Evolutionary conservation across 2,113 vertebrate genomes (phyloP).

Genomic region (Tetrax tetrax): DNA sequence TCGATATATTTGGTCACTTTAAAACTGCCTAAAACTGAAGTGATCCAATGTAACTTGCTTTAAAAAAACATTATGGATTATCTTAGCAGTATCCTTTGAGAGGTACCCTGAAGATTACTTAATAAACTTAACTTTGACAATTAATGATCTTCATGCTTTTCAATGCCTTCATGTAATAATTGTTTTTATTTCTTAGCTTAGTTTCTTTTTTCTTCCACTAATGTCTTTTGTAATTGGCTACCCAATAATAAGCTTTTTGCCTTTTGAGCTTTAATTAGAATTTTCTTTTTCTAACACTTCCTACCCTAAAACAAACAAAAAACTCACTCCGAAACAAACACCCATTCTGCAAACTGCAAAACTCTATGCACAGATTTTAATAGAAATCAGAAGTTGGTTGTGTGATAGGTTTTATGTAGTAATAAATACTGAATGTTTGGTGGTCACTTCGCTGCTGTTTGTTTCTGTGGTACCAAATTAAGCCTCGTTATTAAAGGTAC

Average conservation of each 20-base stretch:
- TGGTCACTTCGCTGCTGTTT: neutral
- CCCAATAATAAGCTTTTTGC: neutral
- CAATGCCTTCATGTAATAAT: neutral
- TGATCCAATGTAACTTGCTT: neutral
- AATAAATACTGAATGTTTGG: neutral
- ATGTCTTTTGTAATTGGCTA: neutral
- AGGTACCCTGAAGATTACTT: neutral
- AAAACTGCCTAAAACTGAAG: neutral
- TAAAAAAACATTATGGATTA: neutral
- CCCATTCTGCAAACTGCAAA: rapidly evolving
- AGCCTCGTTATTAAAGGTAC: neutral
- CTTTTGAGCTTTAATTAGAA: neutral
- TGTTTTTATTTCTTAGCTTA: neutral
- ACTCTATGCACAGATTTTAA: neutral
- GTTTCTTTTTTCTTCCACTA: neutral
- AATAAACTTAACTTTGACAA: neutral
- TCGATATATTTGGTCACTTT: neutral
- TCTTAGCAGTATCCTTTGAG: neutral
- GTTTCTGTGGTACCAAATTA: neutral
- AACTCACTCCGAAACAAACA: neutral
- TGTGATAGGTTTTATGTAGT: neutral
- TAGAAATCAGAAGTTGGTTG: neutral
- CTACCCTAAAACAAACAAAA: neutral
- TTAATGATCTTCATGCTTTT: neutral
- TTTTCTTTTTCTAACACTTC: neutral